Percentiles rank a stretch among this genome's conserved stretches.
phyloP scores from a whole-genome alignment of 2,113 vertebrate genomes.

The Oryzias curvinotus region DNA sequence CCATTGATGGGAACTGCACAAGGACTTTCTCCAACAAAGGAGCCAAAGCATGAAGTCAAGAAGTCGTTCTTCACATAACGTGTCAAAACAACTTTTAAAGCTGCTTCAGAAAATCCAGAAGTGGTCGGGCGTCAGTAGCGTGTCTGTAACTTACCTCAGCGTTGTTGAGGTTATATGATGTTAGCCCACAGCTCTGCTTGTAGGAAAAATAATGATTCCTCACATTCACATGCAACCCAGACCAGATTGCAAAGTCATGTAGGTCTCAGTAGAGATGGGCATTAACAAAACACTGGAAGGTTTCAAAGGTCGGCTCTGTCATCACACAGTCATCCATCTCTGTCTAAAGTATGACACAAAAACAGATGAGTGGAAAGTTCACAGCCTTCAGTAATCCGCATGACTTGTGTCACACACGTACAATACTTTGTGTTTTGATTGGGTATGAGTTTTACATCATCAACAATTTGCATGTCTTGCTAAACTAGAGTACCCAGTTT shows the following conservation, averaged over 20 bases:
- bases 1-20: slow-evolving; percentile 8
- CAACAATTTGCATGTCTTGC: no score
- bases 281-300: no score
- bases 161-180: slow-evolving; percentile 39
- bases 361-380: background rate
- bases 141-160: slow-evolving; percentile 23
- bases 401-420: no score
- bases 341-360: slow-evolving; percentile 14
- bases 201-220: slow-evolving; percentile 25
- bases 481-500: no score
- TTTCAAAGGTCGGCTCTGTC: no score
- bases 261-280: no score
- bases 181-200: slow-evolving; percentile 30
- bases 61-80: slow-evolving; percentile 11
- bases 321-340: slow-evolving; percentile 1
- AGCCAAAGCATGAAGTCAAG: slow-evolving; percentile 6
- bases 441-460: no score
- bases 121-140: slow-evolving; percentile 17
- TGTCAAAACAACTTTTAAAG: slow-evolving; percentile 27
- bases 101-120: slow-evolving; percentile 21
- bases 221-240: slow-evolving; percentile 16
- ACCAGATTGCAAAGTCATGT: slow-evolving; percentile 3
- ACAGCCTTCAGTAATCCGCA: no score
- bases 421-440: no score
- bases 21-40: slow-evolving; percentile 3